A percentile compares a stretch with the other conserved stretches of the same genome.
Evolutionary conservation across 1,140 invertebrate genomes (phyloP).

Genomic region (Sycophaga agraensis): DNA sequence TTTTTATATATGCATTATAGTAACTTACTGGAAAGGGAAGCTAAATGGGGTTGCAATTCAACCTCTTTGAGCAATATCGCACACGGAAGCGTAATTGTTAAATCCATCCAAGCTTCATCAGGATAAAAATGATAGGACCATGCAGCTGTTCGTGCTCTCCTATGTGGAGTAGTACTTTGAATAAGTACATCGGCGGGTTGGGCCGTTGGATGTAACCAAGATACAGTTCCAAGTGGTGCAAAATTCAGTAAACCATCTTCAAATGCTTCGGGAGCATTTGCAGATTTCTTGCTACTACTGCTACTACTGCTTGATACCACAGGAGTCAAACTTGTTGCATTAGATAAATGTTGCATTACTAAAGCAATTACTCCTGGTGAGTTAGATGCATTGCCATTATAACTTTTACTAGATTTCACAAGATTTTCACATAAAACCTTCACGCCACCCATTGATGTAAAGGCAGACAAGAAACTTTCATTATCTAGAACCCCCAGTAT

Average conservation of each 20-base stretch:
- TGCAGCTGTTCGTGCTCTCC: conserved; percentile 80
- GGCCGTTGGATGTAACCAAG: conserved; percentile 80
- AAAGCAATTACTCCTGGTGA: conserved; percentile 58
- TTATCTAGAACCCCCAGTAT: conserved; percentile 72
- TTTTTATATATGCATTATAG: not conserved
- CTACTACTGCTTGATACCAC: conserved; percentile 45
- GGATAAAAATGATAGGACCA: conserved; percentile 94
- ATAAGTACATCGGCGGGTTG: conserved; percentile 86
- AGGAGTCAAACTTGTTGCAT: conserved; percentile 58
- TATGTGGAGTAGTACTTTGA: conserved; percentile 69
- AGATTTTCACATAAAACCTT: conserved; percentile 64
- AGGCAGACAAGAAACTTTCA: conserved; percentile 66
- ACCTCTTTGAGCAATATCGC: conserved; percentile 88
- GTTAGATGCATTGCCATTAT: conserved; percentile 30
- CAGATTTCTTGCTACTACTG: conserved; percentile 58
- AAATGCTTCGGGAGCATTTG: conserved; percentile 55
- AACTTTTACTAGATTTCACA: conserved; percentile 59
- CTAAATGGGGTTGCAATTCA: conserved; percentile 83
- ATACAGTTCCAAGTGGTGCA: conserved; percentile 80
- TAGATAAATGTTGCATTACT: conserved; percentile 69
- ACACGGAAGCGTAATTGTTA: conserved; percentile 83
- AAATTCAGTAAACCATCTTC: conserved; percentile 81
- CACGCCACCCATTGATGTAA: conserved; percentile 66
- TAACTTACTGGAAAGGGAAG: conserved; percentile 73
- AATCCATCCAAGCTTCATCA: conserved; percentile 83